Evolutionary conservation across 1,140 invertebrate species (phyloP), one percentile per base, ranked within the genome.

Genomic region (Temnothorax nylanderi): DNA sequence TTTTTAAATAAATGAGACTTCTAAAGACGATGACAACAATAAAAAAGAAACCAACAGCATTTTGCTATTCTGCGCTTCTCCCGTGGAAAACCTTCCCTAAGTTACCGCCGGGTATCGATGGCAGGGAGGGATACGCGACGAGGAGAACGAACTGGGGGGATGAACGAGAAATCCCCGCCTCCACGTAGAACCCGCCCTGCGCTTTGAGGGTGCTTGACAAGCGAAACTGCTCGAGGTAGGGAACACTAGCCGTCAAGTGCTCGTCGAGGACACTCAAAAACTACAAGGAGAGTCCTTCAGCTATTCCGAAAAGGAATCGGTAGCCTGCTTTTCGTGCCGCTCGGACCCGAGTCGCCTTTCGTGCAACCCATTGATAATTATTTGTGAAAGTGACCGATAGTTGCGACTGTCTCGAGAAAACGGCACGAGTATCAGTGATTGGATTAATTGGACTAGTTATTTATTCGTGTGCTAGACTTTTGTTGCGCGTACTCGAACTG

Each of bases 201-300:
- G 88, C 44, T 89, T 94, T 92, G 91, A 95, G 94, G 92, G 93
- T 94, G 92, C 94, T 94, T 93, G 92, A 95, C 90, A 87, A 86
- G 69, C 89, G 88, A 93, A 93, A 91, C 92, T 75, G 89, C 84
- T 87, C 93, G 89, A 90, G 93, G 91, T 92, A 94, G 93, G 91
- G 92, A 94, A 94, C 90, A 95, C 95, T 95, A 94, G 93, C 88
- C 92, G 93, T 95, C 93, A 95, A 95, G 95, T 95, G 94, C 86
- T 95, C 95, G 94, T 95, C 92, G 94, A 95, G 95, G 92, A 95
- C 94, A 94, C 94, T 94, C 93, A 92, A 93, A 94, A 93, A 94
- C 47, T 93, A 94, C 91, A 93, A 93, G 89, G 86, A 90, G 87
- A 86, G 91, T 90, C 87, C 91, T 93, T 85, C 84, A 90, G 41